Base-by-base conservation (phyloP, 2,888 invertebrate genomes). In the Synergus itoensis region DNA sequence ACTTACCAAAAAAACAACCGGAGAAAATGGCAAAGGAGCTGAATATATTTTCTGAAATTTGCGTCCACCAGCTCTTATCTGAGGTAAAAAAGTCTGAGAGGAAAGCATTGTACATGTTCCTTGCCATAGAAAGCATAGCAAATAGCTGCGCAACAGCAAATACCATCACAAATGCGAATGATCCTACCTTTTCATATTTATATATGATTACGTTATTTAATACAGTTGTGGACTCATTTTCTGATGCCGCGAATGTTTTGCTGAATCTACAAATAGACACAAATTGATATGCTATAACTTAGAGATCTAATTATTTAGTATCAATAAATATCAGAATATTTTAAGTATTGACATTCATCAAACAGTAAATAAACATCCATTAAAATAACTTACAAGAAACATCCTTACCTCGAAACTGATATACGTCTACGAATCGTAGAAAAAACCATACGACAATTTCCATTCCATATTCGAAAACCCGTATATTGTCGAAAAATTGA, bases 181-280 rank as follows among this genome's bases (percentile, higher is more conserved):
- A 4, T 48, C 4, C 5, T 9, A 1, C 4, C n/a, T 12, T 36
- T 48, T 73, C 73, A n/a, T 53, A 73, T n/a, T 73, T 53, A 36
- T 48, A 73, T 28, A 73, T 36, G 2, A 73, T 36, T 53, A 73
- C 73, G 53, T 73, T 73, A 73, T 73, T 73, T 73, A 73, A 53
- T 53, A 73, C 9, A 14, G 28, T n/a, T 40, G 1, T 53, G 36
- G 73, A 1, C 11, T 12, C n/a, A 40, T 9, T 28, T 4, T 36
- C n/a, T 7, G 4, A 9, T n/a, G 3, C 36, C 0, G 53, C 45
- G 16, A 11, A 0, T 7, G n/a, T 1, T 28, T 48, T 69, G 1
- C 28, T 73, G 11, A n/a, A 53, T 53, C 73, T 73, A 36, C 9
- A 53, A 73, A 73, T 73, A 64, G 40, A 64, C 40, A 40, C 4